A percentile compares a stretch with the other conserved stretches of the same genome.
Conservation (phyloP, 2,888 invertebrate species). For the Synergus itoensis region DNA sequence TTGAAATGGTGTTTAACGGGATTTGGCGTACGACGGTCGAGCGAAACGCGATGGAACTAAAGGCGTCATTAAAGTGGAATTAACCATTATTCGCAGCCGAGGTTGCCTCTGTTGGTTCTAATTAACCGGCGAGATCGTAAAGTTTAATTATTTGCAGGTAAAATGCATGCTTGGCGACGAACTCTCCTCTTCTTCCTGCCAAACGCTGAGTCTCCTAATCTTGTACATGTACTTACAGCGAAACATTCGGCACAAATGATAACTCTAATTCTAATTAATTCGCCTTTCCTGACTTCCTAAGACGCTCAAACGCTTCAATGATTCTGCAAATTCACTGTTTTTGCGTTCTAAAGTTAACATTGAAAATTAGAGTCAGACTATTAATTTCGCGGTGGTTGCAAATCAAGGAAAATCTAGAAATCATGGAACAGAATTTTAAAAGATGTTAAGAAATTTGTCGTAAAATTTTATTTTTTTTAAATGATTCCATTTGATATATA, state of each 20-base stretch:
- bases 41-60: constrained; percentile 57
- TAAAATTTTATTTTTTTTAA: too few species aligned
- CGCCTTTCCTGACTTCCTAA: neutral
- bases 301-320: neutral
- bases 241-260: constrained; percentile 30
- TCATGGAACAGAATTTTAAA: too few species aligned
- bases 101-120: constrained; percentile 58
- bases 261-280: constrained; percentile 34
- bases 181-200: constrained; percentile 38
- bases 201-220: constrained; percentile 20
- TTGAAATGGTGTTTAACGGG: constrained; percentile 40
- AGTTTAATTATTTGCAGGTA: constrained; percentile 59
- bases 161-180: constrained; percentile 56
- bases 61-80: constrained; percentile 57
- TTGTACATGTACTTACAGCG: constrained; percentile 20
- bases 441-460: too few species aligned
- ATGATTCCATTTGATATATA: too few species aligned
- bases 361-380: too few species aligned
- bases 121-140: constrained; percentile 59
- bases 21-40: constrained; percentile 42
- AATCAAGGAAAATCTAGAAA: too few species aligned
- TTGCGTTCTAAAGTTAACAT: neutral
- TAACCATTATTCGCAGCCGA: constrained; percentile 60
- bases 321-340: constrained; percentile 10
- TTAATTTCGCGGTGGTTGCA: too few species aligned